Base-by-base conservation (phyloP, 2,113 vertebrate genomes). In the Bucco capensis region DNA sequence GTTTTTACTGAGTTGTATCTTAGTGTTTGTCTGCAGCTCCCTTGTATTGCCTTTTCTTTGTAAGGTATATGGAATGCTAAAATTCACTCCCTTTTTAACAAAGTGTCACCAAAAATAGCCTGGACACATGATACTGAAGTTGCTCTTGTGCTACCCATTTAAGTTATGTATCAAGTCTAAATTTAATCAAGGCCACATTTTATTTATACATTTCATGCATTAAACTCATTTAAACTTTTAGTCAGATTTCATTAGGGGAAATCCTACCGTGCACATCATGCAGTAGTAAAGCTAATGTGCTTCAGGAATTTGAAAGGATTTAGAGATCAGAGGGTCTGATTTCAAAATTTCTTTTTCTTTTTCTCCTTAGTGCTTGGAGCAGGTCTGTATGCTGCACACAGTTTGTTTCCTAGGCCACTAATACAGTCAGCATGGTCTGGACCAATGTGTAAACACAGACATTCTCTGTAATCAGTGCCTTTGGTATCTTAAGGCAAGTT, bases 121-220 rank as follows among this genome's bases (percentile, higher is more conserved):
- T 71, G 65, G 97, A 97, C 81, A 98, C 74, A 97, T 81, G 97
- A 98, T 97, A 96, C 95, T 86, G 80, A 94, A 89, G 92, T 84
- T 94, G 91, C 86, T 96, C 96, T 97, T 97, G 97, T 96, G 97
- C 97, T 97, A 96, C 96, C 95, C 97, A 97, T 97, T 98, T 97
- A 97, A 98, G 93, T 96, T 97, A 97, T 96, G 97, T 96, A 98
- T 97, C 97, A 96, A 96, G 96, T 96, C 96, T 96, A 97, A 97
- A 97, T 98, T 97, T 98, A 98, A 98, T 98, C 97, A 98, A 97
- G 96, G 91, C 97, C 98, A 98, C 94, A 97, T 98, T 98, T 97
- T 98, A 98, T 98, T 98, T 98, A 97, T 97, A 97, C 97, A 97
- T 97, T 97, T 98, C 96, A 98, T 97, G 97, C 97, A 98, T 97